Conservation (phyloP, 23 tunicate species). For the Trididemnum miniatum region DNA sequence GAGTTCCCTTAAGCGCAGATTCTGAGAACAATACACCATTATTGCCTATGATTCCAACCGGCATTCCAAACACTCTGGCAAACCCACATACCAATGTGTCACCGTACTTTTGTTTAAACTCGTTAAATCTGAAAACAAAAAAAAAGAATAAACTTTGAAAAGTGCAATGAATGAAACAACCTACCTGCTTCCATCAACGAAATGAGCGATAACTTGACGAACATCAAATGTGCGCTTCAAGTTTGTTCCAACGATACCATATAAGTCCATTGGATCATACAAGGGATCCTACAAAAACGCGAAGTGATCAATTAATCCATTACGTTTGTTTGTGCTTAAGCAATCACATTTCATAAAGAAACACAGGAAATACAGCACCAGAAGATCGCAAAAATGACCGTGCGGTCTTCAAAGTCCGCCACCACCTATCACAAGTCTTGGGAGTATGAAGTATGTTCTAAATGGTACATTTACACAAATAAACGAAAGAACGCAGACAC, state of each 20-base stretch:
- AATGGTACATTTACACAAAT: not conserved
- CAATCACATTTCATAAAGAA: too few relatives aligned
- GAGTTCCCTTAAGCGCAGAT: constrained; percentile 94
- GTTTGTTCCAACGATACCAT: constrained; percentile 97
- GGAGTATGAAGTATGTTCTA: not conserved
- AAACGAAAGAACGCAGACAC: not conserved
- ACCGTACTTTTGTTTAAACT: constrained; percentile 90
- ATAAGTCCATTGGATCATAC: constrained; percentile 79
- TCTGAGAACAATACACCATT: constrained; percentile 98
- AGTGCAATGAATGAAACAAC: too few relatives aligned
- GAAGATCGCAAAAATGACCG: not conserved
- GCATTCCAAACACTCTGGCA: constrained; percentile 81
- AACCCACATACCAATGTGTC: constrained; percentile 96
- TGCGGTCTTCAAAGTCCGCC: not conserved
- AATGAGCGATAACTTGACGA: constrained; percentile 91
- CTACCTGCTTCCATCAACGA: constrained; percentile 92
- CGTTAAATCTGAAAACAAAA: constrained; percentile 50
- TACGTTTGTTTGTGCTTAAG: not conserved
- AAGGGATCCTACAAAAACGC: constrained; percentile 68
- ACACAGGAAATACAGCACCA: not conserved
- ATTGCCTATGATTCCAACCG: constrained; percentile 94
- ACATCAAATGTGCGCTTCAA: constrained; percentile 83
- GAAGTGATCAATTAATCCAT: not conserved
- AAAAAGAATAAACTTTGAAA: too few relatives aligned
- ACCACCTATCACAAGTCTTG: not conserved